Conservation (phyloP, 2,797 vertebrate species). For the Parauchenoglanis punctatus region DNA sequence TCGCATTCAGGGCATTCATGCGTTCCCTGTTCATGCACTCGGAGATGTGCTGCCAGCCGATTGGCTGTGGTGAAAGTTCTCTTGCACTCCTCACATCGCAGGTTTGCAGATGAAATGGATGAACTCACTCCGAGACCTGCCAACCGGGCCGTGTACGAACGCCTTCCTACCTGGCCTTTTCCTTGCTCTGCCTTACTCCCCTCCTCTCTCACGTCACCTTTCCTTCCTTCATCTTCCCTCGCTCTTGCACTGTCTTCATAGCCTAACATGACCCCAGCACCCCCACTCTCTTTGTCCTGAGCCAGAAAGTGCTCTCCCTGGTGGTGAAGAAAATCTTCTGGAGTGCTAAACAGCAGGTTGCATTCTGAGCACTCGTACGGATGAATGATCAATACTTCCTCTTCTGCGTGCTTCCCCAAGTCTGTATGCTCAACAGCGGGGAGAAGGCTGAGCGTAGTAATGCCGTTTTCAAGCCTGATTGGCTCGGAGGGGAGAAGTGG, state of each 20-base stretch:
- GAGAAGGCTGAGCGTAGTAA: constrained; percentile 72
- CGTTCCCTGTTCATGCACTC: constrained; percentile 86
- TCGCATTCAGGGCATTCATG: constrained; percentile 86
- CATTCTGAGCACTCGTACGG: constrained; percentile 92
- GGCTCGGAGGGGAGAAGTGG: constrained; percentile 62
- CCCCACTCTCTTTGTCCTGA: constrained; percentile 84
- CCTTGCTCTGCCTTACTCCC: constrained; percentile 55
- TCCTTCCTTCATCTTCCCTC: constrained; percentile 50
- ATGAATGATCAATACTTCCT: constrained; percentile 77
- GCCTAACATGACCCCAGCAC: constrained; percentile 70
- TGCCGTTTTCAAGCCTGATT: constrained; percentile 65
- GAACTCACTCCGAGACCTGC: constrained; percentile 28
- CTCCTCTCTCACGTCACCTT: constrained; percentile 57
- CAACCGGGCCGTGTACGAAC: background rate
- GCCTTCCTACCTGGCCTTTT: constrained; percentile 42
- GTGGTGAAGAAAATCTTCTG: constrained; percentile 90
- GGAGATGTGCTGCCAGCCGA: constrained; percentile 82
- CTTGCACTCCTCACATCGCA: constrained; percentile 77
- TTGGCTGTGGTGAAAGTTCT: constrained; percentile 86
- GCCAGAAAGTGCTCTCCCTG: constrained; percentile 88
- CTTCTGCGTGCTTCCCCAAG: constrained; percentile 47
- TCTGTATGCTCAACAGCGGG: constrained; percentile 54
- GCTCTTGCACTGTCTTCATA: constrained; percentile 42
- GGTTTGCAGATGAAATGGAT: constrained; percentile 48
- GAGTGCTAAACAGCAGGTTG: constrained; percentile 83